These are phyloP conservation scores for Nephila pilipes DNA, from an alignment of 1,140 invertebrate genomes.

Conservation along the genomic window DNA sequence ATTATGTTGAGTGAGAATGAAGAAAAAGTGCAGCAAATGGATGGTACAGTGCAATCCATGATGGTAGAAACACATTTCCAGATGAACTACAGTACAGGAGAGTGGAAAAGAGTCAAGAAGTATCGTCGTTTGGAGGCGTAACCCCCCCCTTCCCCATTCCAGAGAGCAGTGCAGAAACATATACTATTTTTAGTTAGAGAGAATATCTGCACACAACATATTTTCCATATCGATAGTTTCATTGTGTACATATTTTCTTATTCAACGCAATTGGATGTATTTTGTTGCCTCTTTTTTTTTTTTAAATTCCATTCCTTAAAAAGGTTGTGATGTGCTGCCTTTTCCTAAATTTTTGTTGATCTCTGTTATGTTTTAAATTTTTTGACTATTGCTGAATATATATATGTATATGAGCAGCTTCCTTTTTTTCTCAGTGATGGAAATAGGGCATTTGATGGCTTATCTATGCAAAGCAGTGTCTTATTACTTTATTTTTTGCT, in stretches of 20 bases:
- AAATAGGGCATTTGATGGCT: no score
- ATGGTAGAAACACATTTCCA: slow-evolving; percentile 96
- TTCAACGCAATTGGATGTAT: neutral
- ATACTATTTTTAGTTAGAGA: slow-evolving; percentile 35
- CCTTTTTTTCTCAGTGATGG: no score
- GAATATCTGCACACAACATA: slow-evolving; percentile 7
- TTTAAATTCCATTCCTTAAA: neutral
- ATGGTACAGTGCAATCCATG: slow-evolving; percentile 87
- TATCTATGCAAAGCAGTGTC: no score
- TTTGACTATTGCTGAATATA: neutral
- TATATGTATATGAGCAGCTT: neutral
- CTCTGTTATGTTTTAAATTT: neutral
- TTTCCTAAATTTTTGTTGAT: slow-evolving; percentile 1
- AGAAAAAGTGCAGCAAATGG: slow-evolving; percentile 89
- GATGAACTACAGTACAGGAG: slow-evolving; percentile 97
- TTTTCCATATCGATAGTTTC: slow-evolving; percentile 5
- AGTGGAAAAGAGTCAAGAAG: slow-evolving; percentile 96
- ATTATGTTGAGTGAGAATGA: slow-evolving; percentile 95
- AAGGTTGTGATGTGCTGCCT: slow-evolving; percentile 9
- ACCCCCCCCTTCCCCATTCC: neutral
- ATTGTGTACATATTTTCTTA: slow-evolving; percentile 26
- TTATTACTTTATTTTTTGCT: no score
- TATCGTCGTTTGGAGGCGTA: slow-evolving; percentile 78
- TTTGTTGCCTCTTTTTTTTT: no score
- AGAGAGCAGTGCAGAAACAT: neutral